Evolutionary conservation across 2,113 vertebrate species (phyloP).

Genomic region (Tursiops truncatus): DNA sequence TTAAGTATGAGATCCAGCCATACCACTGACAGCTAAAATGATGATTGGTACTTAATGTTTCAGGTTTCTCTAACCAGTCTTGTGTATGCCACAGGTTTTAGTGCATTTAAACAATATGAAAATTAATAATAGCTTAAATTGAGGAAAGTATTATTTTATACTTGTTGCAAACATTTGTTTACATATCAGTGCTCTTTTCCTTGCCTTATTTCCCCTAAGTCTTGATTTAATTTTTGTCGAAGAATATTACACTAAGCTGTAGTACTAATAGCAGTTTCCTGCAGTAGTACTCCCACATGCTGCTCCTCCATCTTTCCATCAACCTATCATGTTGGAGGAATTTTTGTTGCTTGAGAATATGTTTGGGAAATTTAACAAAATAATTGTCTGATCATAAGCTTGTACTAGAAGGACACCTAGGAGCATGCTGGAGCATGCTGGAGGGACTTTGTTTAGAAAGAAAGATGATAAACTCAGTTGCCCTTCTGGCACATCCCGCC

Average conservation of each 20-base stretch:
- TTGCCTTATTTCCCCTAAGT: conserved; percentile 36
- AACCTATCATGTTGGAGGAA: background rate
- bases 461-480: conserved; percentile 4
- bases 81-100: background rate
- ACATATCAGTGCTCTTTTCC: background rate
- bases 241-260: background rate
- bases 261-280: background rate
- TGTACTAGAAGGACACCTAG: background rate
- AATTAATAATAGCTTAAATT: conserved; percentile 12
- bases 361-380: conserved; percentile 30
- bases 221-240: conserved; percentile 17
- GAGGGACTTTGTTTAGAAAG: background rate
- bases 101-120: background rate
- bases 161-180: background rate
- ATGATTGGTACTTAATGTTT: background rate
- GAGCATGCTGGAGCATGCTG: background rate
- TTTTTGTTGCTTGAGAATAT: conserved; percentile 24
- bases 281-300: background rate
- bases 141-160: background rate
- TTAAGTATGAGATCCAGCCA: background rate
- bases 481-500: background rate
- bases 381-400: conserved; percentile 32
- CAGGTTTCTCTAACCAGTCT: background rate
- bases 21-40: background rate
- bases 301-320: background rate